Evolutionary conservation across 2,113 vertebrate genomes (phyloP).

Genomic region (Nothocercus nigrocapillus): DNA sequence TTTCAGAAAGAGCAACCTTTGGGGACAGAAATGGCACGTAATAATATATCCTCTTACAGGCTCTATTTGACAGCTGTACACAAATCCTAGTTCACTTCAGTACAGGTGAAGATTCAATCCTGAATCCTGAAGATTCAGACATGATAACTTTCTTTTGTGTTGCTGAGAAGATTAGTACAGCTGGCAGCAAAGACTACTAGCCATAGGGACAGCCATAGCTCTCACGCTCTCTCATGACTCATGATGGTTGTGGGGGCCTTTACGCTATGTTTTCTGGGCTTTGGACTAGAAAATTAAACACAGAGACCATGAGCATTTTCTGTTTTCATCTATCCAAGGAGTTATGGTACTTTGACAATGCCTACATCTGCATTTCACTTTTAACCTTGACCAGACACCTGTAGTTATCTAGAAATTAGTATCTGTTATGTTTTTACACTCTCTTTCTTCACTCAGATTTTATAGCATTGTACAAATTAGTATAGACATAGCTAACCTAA

Average conservation of each 20-base stretch:
- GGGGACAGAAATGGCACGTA: neutral
- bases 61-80: neutral
- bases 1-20: neutral
- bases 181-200: neutral
- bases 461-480: neutral
- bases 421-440: neutral
- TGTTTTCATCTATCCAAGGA: neutral
- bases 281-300: neutral
- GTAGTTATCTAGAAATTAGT: neutral
- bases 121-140: neutral
- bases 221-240: accelerated
- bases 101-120: no score
- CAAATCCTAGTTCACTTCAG: neutral
- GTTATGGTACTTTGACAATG: neutral
- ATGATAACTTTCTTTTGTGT: neutral
- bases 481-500: neutral
- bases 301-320: neutral
- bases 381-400: neutral
- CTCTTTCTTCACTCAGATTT: neutral
- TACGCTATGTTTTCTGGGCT: neutral
- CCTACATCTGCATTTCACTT: neutral
- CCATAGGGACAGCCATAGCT: accelerated
- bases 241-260: accelerated
- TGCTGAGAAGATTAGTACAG: neutral
- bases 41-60: neutral